Evolutionary conservation across 2,888 invertebrate genomes (phyloP).

Genomic region (Ennomos fuscantarius): DNA sequence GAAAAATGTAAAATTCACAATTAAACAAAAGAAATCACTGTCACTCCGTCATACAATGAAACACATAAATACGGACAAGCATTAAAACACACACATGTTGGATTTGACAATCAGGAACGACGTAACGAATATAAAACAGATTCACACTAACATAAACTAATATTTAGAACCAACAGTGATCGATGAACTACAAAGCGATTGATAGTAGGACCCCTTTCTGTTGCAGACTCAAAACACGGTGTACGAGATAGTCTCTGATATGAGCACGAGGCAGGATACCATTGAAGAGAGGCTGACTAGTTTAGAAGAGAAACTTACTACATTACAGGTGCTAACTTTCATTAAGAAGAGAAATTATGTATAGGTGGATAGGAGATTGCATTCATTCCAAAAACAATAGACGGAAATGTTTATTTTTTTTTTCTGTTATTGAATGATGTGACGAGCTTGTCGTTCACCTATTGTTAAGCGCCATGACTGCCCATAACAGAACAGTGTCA

Average conservation of each 20-base stretch:
- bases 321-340: slow-evolving; percentile 87
- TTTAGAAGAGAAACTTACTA: slow-evolving; percentile 95
- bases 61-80: slow-evolving; percentile 38
- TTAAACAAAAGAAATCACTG: too few species aligned
- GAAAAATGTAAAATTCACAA: neutral
- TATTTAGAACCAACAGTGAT: slow-evolving; percentile 62
- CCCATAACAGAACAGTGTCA: too few species aligned
- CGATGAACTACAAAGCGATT: slow-evolving; percentile 80
- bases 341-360: too few species aligned
- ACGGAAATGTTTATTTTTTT: too few species aligned
- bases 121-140: slow-evolving; percentile 42
- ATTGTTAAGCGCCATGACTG: too few species aligned
- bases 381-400: too few species aligned
- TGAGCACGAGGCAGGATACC: slow-evolving; percentile 96
- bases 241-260: slow-evolving; percentile 98
- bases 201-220: slow-evolving; percentile 84
- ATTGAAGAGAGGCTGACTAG: slow-evolving; percentile 96
- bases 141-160: slow-evolving; percentile 55
- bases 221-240: slow-evolving; percentile 98
- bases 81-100: slow-evolving; percentile 40
- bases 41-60: neutral
- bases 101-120: slow-evolving; percentile 28
- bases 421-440: too few species aligned
- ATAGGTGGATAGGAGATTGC: too few species aligned
- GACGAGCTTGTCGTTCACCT: too few species aligned